phyloP scores from a whole-genome alignment of 2,797 vertebrate species.

The Xiphorhynchus erythropygius region DNA sequence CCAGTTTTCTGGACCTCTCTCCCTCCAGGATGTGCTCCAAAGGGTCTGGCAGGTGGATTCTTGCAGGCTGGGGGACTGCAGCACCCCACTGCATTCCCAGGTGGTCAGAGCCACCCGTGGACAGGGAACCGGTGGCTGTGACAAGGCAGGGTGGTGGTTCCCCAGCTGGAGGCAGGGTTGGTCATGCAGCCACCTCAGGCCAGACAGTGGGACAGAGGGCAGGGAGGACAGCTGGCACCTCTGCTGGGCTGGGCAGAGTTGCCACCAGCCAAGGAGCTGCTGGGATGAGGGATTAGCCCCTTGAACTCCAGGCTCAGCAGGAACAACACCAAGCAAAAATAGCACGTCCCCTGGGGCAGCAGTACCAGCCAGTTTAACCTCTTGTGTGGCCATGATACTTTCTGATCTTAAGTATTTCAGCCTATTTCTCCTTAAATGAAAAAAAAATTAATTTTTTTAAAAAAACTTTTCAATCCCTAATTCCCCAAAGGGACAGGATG shows the following conservation, averaged over 20 bases:
- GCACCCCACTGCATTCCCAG: rapidly evolving
- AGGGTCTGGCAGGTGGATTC: not conserved
- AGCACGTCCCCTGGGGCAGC: rapidly evolving
- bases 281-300: not conserved
- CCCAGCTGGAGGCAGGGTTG: not conserved
- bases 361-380: not conserved
- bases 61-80: rapidly evolving
- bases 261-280: rapidly evolving
- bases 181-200: not conserved
- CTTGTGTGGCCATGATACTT: not conserved
- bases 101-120: rapidly evolving
- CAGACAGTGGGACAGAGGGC: not conserved
- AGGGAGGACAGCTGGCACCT: not conserved
- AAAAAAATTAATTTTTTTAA: not conserved
- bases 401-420: not conserved
- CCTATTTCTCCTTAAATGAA: not conserved
- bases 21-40: too few species aligned
- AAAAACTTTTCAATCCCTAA: not conserved
- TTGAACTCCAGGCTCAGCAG: not conserved
- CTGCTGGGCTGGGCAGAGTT: not conserved
- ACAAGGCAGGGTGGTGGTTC: not conserved
- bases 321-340: not conserved
- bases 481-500: not conserved
- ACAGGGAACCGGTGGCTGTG: not conserved
- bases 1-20: rapidly evolving